Conservation (phyloP, 2,797 vertebrate species). For the Channa striata region DNA sequence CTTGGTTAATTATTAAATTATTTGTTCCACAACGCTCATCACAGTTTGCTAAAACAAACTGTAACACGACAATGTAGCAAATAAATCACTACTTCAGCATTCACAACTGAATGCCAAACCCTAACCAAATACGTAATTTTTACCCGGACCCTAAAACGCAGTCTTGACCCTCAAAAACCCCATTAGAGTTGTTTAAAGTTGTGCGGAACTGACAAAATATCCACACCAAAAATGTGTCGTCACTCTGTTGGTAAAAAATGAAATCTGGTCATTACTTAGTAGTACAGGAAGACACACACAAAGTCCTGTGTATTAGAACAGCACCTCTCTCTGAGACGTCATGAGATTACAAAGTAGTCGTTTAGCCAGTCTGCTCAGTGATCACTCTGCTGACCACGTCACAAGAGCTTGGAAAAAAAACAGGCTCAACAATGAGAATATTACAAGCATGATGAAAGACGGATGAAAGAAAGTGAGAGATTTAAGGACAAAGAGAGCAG, state of each 20-base stretch:
- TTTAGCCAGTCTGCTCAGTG: constrained; percentile 41
- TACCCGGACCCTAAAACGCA: no score
- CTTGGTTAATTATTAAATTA: not conserved
- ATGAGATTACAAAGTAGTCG: constrained; percentile 54
- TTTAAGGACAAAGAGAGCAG: constrained; percentile 2
- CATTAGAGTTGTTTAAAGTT: no score
- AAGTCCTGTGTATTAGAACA: constrained; percentile 21
- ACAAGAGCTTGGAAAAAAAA: constrained; percentile 29
- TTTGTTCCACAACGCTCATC: not conserved
- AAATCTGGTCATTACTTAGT: no score
- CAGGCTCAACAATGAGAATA: constrained; percentile 31
- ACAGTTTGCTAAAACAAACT: not conserved
- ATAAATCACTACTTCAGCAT: no score
- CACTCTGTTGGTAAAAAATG: no score
- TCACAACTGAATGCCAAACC: no score
- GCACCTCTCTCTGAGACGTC: constrained; percentile 32
- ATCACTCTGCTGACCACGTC: constrained; percentile 19
- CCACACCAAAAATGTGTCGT: no score
- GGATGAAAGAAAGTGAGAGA: constrained; percentile 17
- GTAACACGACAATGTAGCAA: not conserved
- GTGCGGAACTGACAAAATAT: no score
- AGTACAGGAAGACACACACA: constrained; percentile 28
- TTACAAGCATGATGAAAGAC: constrained; percentile 16
- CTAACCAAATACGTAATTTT: no score
- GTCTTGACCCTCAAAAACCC: no score